Base-by-base conservation (phyloP, 2,888 invertebrate species). In the Parthenolecanium corni region DNA sequence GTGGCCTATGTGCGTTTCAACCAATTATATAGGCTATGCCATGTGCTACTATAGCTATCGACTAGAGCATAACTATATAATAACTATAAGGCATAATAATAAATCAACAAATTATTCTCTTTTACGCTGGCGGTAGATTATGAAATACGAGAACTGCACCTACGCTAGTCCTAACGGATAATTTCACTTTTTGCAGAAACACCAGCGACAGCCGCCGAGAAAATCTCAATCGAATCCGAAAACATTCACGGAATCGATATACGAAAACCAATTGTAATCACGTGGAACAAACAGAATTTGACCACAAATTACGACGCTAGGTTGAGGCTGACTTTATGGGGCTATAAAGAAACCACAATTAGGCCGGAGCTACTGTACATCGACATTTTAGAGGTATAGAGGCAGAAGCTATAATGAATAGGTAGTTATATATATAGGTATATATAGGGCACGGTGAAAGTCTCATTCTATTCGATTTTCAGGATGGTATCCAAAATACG, bases 231-330 rank as follows among this genome's bases (percentile, higher is more conserved):
- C 73, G 78, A 83, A 44, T 47, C 54, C n/a, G 53, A 54, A 47
- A 40, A 49, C 3, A 24, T 64, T 1, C 52, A 65, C 23, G 58
- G 61, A 2, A 64, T 61, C 5, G 47, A 52, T 23, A 71, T 72
- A 16, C 84, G 82, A 62, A 81, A 83, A 67, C 82, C 85, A 71
- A 80, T 94, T 53, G 81, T 79, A 70, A 84, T 93, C 53, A 82
- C 83, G 18, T 94, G 93, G 93, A 83, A 86, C 70, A 82, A 82
- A 31, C 83, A 82, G 71, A 92, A 93, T 76, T 83, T 94, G 72
- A 91, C 92, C 0, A 81, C 82, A 40, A 89, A 88, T 71, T 76
- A 80, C 38, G 85, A 84, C 70, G 85, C 88, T 0, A 81, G 81
- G 52, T 81, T 93, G 1, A 82, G 83, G 67, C 86, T 94, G 68